Conservation (phyloP, 2,113 vertebrate species). For the Mionectes macconnelli region DNA sequence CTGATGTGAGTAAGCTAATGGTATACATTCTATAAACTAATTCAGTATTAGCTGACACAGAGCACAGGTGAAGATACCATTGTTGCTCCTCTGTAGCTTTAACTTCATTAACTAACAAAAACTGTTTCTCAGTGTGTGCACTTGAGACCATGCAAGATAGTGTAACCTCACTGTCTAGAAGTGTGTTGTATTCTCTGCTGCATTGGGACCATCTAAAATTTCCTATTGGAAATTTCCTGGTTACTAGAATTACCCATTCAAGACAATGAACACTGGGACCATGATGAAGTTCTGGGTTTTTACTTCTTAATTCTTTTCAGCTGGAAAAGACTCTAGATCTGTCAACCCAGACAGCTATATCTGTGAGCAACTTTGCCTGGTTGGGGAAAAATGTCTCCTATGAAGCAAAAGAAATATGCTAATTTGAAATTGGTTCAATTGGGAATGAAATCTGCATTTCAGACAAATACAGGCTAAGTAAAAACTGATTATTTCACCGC, state of each 20-base stretch:
- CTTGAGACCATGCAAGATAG: background rate
- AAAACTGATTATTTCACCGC: background rate
- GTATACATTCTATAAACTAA: background rate
- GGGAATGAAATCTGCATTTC: slow-evolving; percentile 8
- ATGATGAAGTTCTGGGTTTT: background rate
- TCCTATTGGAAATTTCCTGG: background rate
- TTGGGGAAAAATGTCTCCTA: background rate
- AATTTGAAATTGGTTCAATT: background rate
- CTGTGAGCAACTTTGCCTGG: background rate
- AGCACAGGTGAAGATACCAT: background rate
- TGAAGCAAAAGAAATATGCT: background rate
- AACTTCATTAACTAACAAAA: background rate
- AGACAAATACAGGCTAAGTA: background rate
- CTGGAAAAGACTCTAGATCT: background rate
- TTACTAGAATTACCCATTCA: background rate
- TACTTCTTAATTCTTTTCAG: background rate
- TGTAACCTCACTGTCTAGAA: background rate
- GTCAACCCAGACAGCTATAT: background rate
- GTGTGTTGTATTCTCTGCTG: background rate
- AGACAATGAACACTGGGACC: slow-evolving; percentile 7
- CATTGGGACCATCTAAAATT: slow-evolving; percentile 13
- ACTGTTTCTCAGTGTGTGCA: background rate
- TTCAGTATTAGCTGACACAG: background rate
- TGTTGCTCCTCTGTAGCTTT: background rate
- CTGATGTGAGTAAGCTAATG: background rate